A percentile compares a stretch with the other conserved stretches of the same genome.
Evolutionary conservation across 2,888 invertebrate genomes (phyloP).

Genomic region (Druceiella hillmani): DNA sequence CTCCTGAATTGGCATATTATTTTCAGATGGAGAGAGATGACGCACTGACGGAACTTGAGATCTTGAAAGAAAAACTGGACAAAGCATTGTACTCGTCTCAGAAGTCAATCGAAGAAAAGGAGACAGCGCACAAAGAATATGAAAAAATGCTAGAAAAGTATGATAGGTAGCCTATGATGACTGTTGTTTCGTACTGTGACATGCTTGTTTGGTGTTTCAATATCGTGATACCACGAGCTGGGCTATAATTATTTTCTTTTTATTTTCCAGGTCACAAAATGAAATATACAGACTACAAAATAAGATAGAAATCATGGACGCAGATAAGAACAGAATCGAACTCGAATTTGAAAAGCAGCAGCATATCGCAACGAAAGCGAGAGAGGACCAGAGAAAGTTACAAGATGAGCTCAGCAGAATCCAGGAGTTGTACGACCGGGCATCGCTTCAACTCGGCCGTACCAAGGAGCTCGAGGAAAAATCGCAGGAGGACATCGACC

Average conservation of each 20-base stretch:
- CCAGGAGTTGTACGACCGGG: constrained; percentile 86
- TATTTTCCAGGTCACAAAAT: constrained; percentile 69
- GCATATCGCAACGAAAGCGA: constrained; percentile 69
- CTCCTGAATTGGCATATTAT: too few relatives aligned
- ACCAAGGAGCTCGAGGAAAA: constrained; percentile 90
- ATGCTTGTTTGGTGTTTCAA: constrained; percentile 7
- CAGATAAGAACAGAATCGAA: constrained; percentile 80
- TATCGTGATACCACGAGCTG: not conserved
- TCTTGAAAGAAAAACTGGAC: constrained; percentile 85
- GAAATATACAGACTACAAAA: constrained; percentile 86
- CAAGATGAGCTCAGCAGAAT: constrained; percentile 81
- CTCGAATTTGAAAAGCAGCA: constrained; percentile 83
- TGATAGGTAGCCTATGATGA: constrained; percentile 60
- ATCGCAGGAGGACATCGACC: constrained; percentile 77
- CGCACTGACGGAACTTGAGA: constrained; percentile 76
- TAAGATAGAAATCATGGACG: constrained; percentile 80
- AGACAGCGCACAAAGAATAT: constrained; percentile 83
- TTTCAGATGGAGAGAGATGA: constrained; percentile 81
- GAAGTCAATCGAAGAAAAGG: constrained; percentile 83
- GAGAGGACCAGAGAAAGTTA: constrained; percentile 80
- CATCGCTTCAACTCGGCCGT: constrained; percentile 76
- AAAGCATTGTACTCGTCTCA: constrained; percentile 78
- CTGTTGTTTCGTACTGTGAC: constrained; percentile 41
- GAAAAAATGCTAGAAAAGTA: constrained; percentile 91
- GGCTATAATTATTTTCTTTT: constrained; percentile 10